Conservation (phyloP, 2,797 vertebrate species). For the Phoebastria nigripes region DNA sequence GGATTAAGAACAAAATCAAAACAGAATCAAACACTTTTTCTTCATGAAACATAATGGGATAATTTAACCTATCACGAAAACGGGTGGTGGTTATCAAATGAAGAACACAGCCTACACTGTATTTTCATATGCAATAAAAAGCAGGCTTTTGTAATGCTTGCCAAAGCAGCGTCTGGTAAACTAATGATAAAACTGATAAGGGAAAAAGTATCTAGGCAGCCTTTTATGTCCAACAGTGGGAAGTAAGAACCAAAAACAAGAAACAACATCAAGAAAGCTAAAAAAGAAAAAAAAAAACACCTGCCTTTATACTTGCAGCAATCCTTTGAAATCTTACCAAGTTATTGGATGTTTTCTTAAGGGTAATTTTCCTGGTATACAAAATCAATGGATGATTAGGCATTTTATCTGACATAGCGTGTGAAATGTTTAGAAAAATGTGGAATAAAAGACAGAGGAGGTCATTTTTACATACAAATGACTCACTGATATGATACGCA, state of each 20-base stretch:
- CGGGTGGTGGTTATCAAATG: not conserved
- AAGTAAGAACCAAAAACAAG: not conserved
- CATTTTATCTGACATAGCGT: not conserved
- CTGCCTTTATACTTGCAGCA: not conserved
- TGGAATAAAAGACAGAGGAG: not conserved
- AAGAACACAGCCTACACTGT: not conserved
- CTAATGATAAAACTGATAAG: not conserved
- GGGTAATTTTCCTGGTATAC: not conserved
- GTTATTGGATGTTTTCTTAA: not conserved
- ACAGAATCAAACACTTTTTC: not conserved
- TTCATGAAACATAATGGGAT: not conserved
- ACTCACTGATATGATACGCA: fast-evolving
- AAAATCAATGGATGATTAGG: not conserved
- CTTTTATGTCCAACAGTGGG: not conserved
- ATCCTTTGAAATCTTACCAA: not conserved
- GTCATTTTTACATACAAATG: not conserved
- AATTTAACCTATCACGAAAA: not conserved
- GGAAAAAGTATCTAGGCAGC: not conserved
- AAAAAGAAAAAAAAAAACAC: not conserved
- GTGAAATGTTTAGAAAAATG: fast-evolving
- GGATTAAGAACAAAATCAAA: not conserved
- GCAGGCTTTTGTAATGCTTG: not conserved
- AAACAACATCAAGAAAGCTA: not conserved
- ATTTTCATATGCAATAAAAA: not conserved
- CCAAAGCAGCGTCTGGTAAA: not conserved